Conservation (phyloP, 1,140 invertebrate genomes). For the Drosophila persimilis region DNA sequence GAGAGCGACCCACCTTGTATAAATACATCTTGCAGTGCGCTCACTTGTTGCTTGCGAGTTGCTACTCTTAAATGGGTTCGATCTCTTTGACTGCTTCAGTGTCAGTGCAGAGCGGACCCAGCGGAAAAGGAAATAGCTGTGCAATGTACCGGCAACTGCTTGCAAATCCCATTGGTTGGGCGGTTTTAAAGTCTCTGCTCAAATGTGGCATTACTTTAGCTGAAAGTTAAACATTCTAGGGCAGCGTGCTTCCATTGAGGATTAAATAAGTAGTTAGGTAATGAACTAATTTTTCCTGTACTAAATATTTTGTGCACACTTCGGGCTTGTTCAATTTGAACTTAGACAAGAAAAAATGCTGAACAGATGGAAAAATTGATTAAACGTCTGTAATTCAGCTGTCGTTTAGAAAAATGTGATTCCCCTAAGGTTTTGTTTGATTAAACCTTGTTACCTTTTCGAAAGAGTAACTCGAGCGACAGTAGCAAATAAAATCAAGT, state of each 20-base stretch:
- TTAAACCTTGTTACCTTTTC: not conserved
- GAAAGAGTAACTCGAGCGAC: conserved; percentile 23
- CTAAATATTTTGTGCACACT: too few species aligned
- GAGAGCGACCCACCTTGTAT: too few species aligned
- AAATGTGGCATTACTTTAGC: not conserved
- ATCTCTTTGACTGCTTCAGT: conserved; percentile 10
- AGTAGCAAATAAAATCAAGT: conserved; percentile 37
- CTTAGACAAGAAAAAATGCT: too few species aligned
- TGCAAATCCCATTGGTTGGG: conserved; percentile 44
- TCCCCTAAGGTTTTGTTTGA: too few species aligned
- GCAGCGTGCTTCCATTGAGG: too few species aligned
- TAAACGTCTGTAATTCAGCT: too few species aligned
- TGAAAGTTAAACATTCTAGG: not conserved
- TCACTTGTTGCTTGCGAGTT: conserved; percentile 46
- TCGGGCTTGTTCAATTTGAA: too few species aligned
- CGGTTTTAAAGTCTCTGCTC: conserved; percentile 18
- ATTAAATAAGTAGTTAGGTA: too few species aligned
- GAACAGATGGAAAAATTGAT: too few species aligned
- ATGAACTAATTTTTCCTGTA: too few species aligned
- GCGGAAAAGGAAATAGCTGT: conserved; percentile 71
- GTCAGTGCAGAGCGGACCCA: not conserved
- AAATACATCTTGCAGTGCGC: too few species aligned
- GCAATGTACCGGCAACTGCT: conserved; percentile 24
- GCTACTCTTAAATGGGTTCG: conserved; percentile 51
- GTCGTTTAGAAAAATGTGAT: too few species aligned